Conservation (phyloP, 2,888 invertebrate species). For the Ochropleura plecta region DNA sequence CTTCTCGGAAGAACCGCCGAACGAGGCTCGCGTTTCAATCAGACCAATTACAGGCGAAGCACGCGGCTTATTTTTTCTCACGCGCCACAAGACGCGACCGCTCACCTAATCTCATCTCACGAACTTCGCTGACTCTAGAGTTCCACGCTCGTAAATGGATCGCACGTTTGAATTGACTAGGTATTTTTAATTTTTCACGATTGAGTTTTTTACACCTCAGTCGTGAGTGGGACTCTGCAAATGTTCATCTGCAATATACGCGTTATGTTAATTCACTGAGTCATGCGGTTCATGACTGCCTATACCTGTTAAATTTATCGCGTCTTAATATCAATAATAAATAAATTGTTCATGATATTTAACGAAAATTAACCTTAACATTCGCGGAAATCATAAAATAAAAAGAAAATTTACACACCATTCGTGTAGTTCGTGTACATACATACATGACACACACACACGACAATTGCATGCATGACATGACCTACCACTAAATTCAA, state of each 20-base stretch:
- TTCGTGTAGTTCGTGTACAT: constrained; percentile 11
- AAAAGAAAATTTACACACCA: constrained; percentile 9
- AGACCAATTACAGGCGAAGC: constrained; percentile 87
- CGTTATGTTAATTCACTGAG: constrained; percentile 63
- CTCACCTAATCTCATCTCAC: constrained; percentile 68
- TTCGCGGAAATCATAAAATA: constrained; percentile 26
- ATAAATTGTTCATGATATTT: constrained; percentile 25
- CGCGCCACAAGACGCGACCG: constrained; percentile 65
- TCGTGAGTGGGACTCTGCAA: constrained; percentile 60
- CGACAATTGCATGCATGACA: constrained; percentile 7
- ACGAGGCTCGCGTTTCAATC: constrained; percentile 88
- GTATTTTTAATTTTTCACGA: constrained; percentile 73
- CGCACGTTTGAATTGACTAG: constrained; percentile 68
- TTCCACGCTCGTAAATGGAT: constrained; percentile 69
- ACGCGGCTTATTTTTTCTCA: constrained; percentile 85
- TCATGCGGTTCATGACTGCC: constrained; percentile 50
- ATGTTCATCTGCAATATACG: constrained; percentile 55
- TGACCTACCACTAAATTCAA: constrained; percentile 25
- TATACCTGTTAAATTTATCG: constrained; percentile 46
- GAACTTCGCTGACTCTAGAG: constrained; percentile 51
- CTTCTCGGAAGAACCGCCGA: constrained; percentile 85
- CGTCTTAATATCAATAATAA: constrained; percentile 37
- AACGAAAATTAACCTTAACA: constrained; percentile 21
- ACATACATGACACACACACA: neutral
- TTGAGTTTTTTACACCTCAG: constrained; percentile 67